Conservation (phyloP, 1,140 invertebrate genomes). For the Scaptomyza hsui region DNA sequence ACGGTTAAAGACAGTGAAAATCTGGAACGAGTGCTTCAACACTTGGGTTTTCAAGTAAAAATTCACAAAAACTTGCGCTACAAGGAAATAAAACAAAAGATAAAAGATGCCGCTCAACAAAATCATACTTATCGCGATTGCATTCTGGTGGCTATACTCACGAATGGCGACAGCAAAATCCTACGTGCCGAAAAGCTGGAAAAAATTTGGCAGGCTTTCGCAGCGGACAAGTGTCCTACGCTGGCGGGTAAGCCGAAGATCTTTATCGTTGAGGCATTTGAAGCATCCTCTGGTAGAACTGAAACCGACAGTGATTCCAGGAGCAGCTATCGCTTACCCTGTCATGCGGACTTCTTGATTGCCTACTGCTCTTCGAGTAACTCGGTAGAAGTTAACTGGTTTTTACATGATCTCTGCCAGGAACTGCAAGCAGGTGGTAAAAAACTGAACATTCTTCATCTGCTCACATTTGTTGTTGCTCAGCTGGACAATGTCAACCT, state of each 20-base stretch:
- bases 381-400: constrained; percentile 95
- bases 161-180: constrained; percentile 93
- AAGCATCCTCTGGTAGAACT: constrained; percentile 20
- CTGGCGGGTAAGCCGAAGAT: constrained; percentile 96
- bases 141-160: constrained; percentile 91
- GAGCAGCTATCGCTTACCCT: constrained; percentile 91
- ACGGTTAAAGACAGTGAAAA: constrained; percentile 90
- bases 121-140: constrained; percentile 92
- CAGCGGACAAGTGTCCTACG: constrained; percentile 91
- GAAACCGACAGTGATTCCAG: constrained; percentile 89
- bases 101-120: constrained; percentile 87
- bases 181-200: constrained; percentile 93
- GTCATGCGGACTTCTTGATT: constrained; percentile 96
- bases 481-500: constrained; percentile 94
- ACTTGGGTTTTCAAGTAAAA: constrained; percentile 89
- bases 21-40: constrained; percentile 86
- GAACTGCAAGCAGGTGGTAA: constrained; percentile 89
- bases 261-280: constrained; percentile 95
- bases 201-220: constrained; percentile 92
- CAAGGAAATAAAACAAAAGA: constrained; percentile 86
- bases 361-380: constrained; percentile 97
- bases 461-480: constrained; percentile 95
- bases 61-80: constrained; percentile 86
- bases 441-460: constrained; percentile 91
- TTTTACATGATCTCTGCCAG: constrained; percentile 94